Conservation (phyloP, 2,113 vertebrate genomes). For the Gallinago paraguaiae region DNA sequence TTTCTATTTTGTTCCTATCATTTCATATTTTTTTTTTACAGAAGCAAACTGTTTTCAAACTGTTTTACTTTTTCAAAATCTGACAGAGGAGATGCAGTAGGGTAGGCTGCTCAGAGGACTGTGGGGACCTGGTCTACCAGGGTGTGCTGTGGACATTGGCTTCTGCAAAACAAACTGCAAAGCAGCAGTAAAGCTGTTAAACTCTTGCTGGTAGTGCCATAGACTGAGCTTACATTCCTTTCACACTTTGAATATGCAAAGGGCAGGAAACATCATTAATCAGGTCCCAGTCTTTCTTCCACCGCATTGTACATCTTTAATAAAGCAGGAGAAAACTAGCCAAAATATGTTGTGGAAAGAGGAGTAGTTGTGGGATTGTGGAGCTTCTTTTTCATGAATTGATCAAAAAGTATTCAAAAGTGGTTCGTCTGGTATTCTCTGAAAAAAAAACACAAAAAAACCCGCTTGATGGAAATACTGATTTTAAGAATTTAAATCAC, state of each 20-base stretch:
- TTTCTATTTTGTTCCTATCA: not conserved
- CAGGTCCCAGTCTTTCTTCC: not conserved
- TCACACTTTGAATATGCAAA: not conserved
- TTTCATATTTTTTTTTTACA: not conserved
- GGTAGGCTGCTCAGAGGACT: not conserved
- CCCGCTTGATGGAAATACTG: not conserved
- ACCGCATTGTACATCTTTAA: not conserved
- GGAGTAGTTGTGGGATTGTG: not conserved
- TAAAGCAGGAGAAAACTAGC: not conserved
- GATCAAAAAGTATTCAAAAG: not conserved
- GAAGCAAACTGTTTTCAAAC: not conserved
- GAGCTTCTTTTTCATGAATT: not conserved
- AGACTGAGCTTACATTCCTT: not conserved
- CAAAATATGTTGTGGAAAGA: not conserved
- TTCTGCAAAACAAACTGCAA: not conserved
- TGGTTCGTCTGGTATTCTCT: not conserved
- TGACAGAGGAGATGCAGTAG: not conserved
- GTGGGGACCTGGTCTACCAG: not conserved
- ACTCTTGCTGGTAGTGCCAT: not conserved
- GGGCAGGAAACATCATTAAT: rapidly evolving
- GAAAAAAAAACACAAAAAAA: not conserved
- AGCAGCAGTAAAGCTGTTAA: not conserved
- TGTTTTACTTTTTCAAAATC: not conserved
- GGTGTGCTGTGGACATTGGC: not conserved
- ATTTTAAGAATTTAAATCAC: not conserved